phyloP scores from a whole-genome alignment of 2,888 invertebrate genomes.

The Girardia tigrina region DNA sequence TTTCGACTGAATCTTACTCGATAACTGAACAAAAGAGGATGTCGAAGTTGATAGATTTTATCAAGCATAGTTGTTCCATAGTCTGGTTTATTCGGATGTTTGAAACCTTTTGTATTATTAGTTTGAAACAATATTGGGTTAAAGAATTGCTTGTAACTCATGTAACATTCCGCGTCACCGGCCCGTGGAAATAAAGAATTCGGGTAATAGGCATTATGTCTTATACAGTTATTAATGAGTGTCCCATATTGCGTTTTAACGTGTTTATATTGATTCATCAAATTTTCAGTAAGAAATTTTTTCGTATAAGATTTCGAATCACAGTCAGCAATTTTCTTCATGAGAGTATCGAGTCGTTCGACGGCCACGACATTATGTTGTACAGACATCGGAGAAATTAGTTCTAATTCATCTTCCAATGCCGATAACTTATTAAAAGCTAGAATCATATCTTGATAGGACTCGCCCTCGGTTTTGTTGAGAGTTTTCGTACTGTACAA shows the following conservation, averaged over 20 bases:
- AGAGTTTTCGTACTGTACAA: background rate
- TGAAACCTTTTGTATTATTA: background rate
- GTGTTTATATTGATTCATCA: background rate
- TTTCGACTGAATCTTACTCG: background rate
- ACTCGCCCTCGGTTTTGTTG: background rate
- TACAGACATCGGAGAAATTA: background rate
- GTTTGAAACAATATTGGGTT: background rate
- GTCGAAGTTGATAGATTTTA: background rate
- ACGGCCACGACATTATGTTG: background rate
- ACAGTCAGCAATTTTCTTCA: background rate
- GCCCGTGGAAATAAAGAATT: conserved; percentile 25
- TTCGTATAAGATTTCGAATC: conserved; percentile 27
- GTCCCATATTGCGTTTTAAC: conserved; percentile 10
- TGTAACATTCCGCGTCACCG: conserved; percentile 1
- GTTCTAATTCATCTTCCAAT: background rate
- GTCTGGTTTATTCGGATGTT: background rate
- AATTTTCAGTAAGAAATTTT: background rate
- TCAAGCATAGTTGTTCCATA: background rate
- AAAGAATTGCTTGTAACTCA: background rate
- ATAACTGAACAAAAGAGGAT: background rate
- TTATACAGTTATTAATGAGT: background rate
- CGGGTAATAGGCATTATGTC: conserved; percentile 1
- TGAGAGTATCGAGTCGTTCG: background rate
- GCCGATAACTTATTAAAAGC: background rate
- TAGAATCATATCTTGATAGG: background rate